Evolutionary conservation across 2,797 vertebrate genomes (phyloP).

Genomic region (Crocodylus rhombifer): DNA sequence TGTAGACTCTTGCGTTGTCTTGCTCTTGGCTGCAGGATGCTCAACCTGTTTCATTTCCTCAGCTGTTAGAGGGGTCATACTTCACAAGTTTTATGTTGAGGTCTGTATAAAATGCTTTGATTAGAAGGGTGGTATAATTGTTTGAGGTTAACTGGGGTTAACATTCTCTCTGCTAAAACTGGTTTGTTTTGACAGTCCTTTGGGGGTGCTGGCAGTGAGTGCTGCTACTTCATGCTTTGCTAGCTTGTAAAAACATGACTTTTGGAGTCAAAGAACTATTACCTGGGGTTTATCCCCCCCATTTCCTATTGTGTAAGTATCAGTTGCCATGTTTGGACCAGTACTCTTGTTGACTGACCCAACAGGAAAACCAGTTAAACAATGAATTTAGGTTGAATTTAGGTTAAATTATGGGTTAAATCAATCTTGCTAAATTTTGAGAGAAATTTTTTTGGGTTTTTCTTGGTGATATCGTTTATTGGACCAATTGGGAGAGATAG

Average conservation of each 20-base stretch:
- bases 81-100: too few species aligned
- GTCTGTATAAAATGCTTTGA: too few species aligned
- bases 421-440: not conserved
- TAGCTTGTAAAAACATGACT: not conserved
- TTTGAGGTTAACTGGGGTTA: too few species aligned
- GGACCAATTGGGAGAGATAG: too few species aligned
- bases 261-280: not conserved
- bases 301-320: accelerated
- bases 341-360: not conserved
- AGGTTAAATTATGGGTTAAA: not conserved
- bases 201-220: not conserved
- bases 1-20: too few species aligned
- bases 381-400: not conserved
- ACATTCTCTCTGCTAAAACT: too few species aligned
- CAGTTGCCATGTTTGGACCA: not conserved
- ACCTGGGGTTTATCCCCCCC: not conserved
- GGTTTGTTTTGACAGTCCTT: too few species aligned
- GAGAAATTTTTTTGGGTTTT: not conserved
- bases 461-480: too few species aligned
- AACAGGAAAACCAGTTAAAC: not conserved
- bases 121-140: too few species aligned
- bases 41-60: too few species aligned
- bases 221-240: not conserved
- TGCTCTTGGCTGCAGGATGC: too few species aligned
- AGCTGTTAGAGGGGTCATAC: too few species aligned